Evolutionary conservation across 2,888 invertebrate genomes (phyloP).

Genomic region (Drosophila kambysellisi): DNA sequence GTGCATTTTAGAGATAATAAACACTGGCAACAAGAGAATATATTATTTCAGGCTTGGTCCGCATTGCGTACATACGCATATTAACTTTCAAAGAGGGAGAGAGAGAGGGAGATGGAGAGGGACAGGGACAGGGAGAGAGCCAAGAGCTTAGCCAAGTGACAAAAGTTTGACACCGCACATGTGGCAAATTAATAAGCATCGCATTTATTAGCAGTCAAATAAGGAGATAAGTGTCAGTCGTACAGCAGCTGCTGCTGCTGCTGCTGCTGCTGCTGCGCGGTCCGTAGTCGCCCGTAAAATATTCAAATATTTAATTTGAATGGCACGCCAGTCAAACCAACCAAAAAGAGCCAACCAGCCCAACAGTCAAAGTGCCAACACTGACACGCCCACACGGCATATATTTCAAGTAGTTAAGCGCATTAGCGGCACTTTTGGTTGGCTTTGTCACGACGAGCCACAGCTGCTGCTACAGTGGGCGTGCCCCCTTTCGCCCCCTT

Average conservation of each 20-base stretch:
- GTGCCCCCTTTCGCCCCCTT: not conserved
- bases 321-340: conserved; percentile 49
- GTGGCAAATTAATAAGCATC: conserved; percentile 70
- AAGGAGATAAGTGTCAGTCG: conserved; percentile 78
- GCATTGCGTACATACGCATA: conserved; percentile 42
- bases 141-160: conserved; percentile 55
- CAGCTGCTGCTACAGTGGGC: conserved; percentile 11
- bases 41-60: conserved; percentile 72
- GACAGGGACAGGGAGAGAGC: not conserved
- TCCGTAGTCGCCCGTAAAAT: conserved; percentile 45
- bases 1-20: conserved; percentile 78
- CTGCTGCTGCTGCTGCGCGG: conserved; percentile 22
- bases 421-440: conserved; percentile 78
- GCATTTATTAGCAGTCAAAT: conserved; percentile 79
- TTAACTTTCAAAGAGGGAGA: not conserved
- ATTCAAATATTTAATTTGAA: conserved; percentile 70
- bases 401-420: conserved; percentile 80
- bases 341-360: conserved; percentile 13
- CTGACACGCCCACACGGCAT: conserved; percentile 49
- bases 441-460: conserved; percentile 50
- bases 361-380: conserved; percentile 4
- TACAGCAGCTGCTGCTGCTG: conserved; percentile 61
- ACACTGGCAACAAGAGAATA: conserved; percentile 66
- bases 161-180: conserved; percentile 58
- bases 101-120: not conserved